Percentiles rank a stretch among this genome's conserved stretches.
Conservation (phyloP, 2,113 vertebrate species). For the Dendropsophus ebraccatus region DNA sequence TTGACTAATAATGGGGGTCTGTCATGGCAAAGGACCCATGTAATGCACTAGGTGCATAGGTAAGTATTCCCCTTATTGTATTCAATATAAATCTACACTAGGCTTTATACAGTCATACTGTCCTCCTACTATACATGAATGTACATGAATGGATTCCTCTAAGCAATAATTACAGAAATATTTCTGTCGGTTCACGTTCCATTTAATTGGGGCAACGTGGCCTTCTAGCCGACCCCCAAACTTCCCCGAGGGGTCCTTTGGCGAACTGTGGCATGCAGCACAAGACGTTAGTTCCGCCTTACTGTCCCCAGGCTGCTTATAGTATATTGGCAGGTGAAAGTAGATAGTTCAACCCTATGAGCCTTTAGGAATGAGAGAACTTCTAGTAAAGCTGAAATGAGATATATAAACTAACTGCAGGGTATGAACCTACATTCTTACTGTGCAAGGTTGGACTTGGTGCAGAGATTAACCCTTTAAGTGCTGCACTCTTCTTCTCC, state of each 20-base stretch:
- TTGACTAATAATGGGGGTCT: too few relatives aligned
- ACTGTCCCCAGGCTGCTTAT: background rate
- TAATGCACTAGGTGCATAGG: background rate
- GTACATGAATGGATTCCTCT: background rate
- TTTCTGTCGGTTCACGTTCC: background rate
- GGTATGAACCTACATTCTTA: slow-evolving; percentile 21
- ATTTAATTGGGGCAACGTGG: background rate
- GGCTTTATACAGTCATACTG: slow-evolving; percentile 8
- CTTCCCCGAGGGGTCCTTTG: background rate
- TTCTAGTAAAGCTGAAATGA: slow-evolving; percentile 32
- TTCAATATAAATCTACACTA: background rate
- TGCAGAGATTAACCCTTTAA: too few relatives aligned
- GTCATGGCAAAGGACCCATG: background rate
- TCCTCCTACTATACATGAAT: background rate
- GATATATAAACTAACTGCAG: slow-evolving; percentile 19
- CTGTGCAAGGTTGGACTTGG: background rate
- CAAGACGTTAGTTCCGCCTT: background rate
- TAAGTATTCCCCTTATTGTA: background rate
- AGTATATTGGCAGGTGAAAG: background rate
- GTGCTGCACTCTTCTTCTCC: too few relatives aligned
- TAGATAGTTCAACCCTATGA: background rate
- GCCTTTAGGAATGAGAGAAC: slow-evolving; percentile 13
- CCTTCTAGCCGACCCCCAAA: background rate
- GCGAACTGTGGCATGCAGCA: slow-evolving; percentile 27
- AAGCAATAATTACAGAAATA: slow-evolving; percentile 27